phyloP scores from a whole-genome alignment of 2,888 invertebrate species.

The Lasioglossum leucozonium region DNA sequence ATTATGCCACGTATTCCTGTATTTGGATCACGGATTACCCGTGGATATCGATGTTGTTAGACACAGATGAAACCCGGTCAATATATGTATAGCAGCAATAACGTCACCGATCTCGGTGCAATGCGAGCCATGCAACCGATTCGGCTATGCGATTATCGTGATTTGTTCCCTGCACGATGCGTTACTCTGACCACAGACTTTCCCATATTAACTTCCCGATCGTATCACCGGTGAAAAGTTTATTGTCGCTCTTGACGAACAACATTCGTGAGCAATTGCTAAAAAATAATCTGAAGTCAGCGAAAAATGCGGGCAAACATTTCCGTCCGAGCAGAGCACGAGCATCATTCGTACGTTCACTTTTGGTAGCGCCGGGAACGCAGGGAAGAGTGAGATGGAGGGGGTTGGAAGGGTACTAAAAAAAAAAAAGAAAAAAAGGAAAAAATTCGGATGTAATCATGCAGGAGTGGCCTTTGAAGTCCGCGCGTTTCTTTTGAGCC shows the following conservation, averaged over 20 bases:
- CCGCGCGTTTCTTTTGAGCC: constrained; percentile 54
- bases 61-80: constrained; percentile 15
- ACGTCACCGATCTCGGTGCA: neutral
- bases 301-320: constrained; percentile 1
- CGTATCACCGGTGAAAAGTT: too few species aligned
- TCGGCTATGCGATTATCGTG: neutral
- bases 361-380: neutral
- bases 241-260: too few species aligned
- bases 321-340: neutral
- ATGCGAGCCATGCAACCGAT: neutral
- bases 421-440: constrained; percentile 10
- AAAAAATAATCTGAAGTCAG: neutral
- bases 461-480: constrained; percentile 52
- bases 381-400: neutral
- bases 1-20: neutral
- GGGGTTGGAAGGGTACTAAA: too few species aligned
- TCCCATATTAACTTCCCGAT: neutral
- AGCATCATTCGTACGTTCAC: neutral
- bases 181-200: neutral
- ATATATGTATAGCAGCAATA: neutral
- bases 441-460: constrained; percentile 39
- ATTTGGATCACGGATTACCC: constrained; percentile 29
- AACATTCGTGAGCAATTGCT: neutral
- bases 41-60: constrained; percentile 36
- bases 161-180: neutral